Evolutionary conservation across 2,797 vertebrate genomes (phyloP), one percentile per base, ranked within the genome.

Genomic region (Enteromius mattozi): DNA sequence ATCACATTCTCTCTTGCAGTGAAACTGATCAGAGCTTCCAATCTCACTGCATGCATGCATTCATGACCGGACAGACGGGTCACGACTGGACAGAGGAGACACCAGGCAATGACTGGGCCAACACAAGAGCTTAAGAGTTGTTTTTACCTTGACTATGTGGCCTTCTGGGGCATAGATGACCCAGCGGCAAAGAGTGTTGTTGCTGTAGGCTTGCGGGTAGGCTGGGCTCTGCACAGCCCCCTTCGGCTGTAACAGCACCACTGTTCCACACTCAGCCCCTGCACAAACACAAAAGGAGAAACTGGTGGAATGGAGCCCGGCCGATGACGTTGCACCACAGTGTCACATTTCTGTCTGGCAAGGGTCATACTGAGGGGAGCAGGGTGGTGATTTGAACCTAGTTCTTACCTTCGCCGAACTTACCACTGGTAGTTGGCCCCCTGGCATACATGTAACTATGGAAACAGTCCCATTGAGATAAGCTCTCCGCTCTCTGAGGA

Each of bases 111-210:
- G 61, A 82, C 70, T 27, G 17, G 21, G 66, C 65, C 76, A 45
- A 65, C 40, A 45, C 63, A 19, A 68, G 56, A 37, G 42, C 37
- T 63, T 13, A 13, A 75, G 35, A 40, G 49, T 69, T 83, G 82
- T 84, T 59, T 81, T 91, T 92, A 96, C 96, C 96, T 97, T 96
- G 59, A 96, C 91, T 37, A 94, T 65, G 2, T 94, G 92, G 81
- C 92, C 89, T 14, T 86, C 76, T 7, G 95, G 95, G 19, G 95
- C 95, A 59, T 94, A 92, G 85, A 97, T 88, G 75, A 96, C 90
- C 96, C 96, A 97, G 3, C 91, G 92, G 84, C 96, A 95, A 45
- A 88, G 42, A 19, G 93, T 93, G 88, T 91, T 63, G 51, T 95
- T 92, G 42, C 84, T 92, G 91, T 96, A 97, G 86, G 70, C 80